A percentile compares a stretch with the other conserved stretches of the same genome.
phyloP scores from a whole-genome alignment of 2,113 vertebrate genomes.

The Fulmarus glacialis region DNA sequence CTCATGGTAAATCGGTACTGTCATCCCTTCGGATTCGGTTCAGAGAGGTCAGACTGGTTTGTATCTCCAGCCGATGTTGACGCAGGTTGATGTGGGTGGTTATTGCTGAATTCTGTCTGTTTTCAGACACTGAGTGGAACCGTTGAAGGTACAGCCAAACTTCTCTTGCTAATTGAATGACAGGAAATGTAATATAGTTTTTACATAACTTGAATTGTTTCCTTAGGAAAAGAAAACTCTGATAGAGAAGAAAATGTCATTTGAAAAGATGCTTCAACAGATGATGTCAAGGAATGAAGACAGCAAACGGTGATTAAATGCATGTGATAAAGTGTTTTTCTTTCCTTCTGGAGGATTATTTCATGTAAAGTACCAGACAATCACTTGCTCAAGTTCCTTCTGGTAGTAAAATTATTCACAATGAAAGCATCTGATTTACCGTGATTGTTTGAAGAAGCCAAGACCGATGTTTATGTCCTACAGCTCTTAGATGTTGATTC shows the following conservation, averaged over 20 bases:
- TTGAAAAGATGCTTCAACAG: slow-evolving; percentile 66
- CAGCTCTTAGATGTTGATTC: not conserved
- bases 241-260: slow-evolving; percentile 57
- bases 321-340: not conserved
- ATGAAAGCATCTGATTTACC: not conserved
- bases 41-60: not conserved
- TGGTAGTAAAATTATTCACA: not conserved
- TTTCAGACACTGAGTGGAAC: not conserved
- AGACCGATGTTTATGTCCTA: not conserved
- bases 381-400: not conserved
- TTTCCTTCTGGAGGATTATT: not conserved
- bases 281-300: slow-evolving; percentile 5
- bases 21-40: rapidly evolving
- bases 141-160: rapidly evolving
- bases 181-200: rapidly evolving
- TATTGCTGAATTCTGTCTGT: not conserved
- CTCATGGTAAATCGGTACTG: rapidly evolving
- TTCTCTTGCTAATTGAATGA: rapidly evolving
- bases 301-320: slow-evolving; percentile 48
- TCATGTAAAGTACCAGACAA: not conserved
- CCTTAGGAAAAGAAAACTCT: slow-evolving; percentile 73
- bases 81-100: too few species aligned
- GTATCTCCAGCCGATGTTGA: too few species aligned
- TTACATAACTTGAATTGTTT: not conserved
- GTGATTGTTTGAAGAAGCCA: not conserved